These are phyloP conservation scores for Clivina fossor DNA, from an alignment of 2,888 invertebrate genomes.

Conservation along the genomic window DNA sequence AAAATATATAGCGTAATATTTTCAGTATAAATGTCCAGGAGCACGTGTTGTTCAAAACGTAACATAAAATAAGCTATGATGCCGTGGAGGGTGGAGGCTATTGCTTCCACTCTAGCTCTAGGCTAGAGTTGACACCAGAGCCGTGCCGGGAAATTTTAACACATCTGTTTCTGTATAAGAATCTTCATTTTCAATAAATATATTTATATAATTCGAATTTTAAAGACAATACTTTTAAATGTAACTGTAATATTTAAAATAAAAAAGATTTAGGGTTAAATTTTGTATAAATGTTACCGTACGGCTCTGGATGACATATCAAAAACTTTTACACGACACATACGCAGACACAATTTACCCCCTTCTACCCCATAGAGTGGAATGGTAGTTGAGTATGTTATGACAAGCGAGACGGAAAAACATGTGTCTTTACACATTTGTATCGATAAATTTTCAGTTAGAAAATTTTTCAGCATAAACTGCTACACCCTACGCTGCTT, in stretches of 20 bases:
- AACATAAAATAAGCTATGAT: conserved; percentile 50
- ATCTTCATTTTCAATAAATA: background rate
- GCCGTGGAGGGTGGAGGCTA: background rate
- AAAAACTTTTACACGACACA: conserved; percentile 46
- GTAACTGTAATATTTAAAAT: too few species aligned
- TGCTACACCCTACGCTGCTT: conserved; percentile 2
- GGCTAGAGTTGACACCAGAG: too few species aligned
- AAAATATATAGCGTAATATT: conserved; percentile 50
- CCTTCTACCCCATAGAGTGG: background rate
- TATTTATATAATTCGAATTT: background rate
- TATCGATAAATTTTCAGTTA: conserved; percentile 32
- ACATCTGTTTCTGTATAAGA: too few species aligned
- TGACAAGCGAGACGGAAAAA: conserved; percentile 8
- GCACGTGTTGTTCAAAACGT: conserved; percentile 53
- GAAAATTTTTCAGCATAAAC: conserved; percentile 21
- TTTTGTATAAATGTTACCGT: too few species aligned
- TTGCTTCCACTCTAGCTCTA: too few species aligned
- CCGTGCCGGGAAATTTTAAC: too few species aligned
- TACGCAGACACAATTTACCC: background rate
- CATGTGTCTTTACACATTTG: conserved; percentile 25
- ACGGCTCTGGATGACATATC: conserved; percentile 45
- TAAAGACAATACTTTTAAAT: too few species aligned
- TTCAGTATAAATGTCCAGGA: conserved; percentile 50
- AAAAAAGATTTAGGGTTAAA: too few species aligned
- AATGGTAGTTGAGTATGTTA: conserved; percentile 5